These are phyloP conservation scores for Corythornis vintsioides DNA, from an alignment of 2,113 vertebrate species.

Conservation along the genomic window DNA sequence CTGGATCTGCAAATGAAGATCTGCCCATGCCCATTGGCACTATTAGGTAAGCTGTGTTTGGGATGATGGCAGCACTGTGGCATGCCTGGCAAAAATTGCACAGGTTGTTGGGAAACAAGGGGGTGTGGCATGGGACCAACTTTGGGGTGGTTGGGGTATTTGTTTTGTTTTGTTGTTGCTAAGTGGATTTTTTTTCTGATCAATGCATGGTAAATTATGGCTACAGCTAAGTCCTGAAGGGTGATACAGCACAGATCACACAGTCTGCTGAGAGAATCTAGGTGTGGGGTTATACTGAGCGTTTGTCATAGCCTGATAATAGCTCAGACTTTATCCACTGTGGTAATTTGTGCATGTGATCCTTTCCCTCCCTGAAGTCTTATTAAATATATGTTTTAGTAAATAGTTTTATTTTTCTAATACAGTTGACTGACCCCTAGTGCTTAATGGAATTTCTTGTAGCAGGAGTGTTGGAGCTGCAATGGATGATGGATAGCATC, in stretches of 20 bases:
- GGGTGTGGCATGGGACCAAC: background rate
- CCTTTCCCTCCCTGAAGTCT: background rate
- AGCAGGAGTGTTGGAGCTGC: background rate
- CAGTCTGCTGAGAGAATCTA: background rate
- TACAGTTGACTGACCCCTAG: conserved; percentile 16
- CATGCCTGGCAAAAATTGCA: background rate
- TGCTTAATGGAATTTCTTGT: conserved; percentile 39
- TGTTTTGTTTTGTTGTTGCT: background rate
- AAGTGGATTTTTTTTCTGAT: background rate
- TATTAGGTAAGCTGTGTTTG: background rate
- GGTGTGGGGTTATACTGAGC: background rate
- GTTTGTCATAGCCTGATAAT: background rate
- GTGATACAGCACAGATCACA: background rate
- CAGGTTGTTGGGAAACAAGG: background rate
- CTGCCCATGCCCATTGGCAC: background rate
- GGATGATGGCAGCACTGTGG: background rate
- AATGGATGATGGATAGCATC: background rate
- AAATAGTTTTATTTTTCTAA: conserved; percentile 10
- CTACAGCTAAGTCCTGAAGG: background rate
- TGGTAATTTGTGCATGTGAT: background rate
- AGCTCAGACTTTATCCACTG: background rate
- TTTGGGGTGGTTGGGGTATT: background rate
- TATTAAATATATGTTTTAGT: background rate
- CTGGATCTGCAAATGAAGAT: background rate
- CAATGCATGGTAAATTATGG: background rate